Conservation (phyloP, 53 echinoderm and acorn worm species). For the Holothuria scabra region DNA sequence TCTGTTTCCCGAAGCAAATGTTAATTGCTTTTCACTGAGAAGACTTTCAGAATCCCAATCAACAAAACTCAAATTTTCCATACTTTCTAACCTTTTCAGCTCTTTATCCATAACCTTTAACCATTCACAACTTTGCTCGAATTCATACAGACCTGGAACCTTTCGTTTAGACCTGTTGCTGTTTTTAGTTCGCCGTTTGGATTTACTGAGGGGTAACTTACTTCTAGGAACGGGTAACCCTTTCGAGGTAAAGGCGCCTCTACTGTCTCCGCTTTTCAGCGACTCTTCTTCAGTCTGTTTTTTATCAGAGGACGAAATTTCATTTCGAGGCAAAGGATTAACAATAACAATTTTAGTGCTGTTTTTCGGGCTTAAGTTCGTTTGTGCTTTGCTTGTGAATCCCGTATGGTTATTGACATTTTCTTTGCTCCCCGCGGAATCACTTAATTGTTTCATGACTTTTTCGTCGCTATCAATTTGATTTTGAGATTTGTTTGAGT, state of each 20-base stretch:
- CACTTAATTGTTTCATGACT: no score
- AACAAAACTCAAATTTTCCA: constrained; percentile 47
- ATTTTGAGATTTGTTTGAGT: neutral
- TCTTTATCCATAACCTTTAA: constrained; percentile 43
- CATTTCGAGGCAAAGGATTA: constrained; percentile 37
- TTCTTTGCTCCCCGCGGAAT: no score
- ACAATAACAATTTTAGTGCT: constrained; percentile 23
- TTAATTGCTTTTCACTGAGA: constrained; percentile 36
- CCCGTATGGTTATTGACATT: neutral
- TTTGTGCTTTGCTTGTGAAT: neutral
- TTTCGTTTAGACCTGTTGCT: constrained; percentile 5
- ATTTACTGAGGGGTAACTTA: neutral
- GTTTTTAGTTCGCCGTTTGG: neutral
- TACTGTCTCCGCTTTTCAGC: neutral
- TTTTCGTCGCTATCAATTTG: neutral
- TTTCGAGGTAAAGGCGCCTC: neutral
- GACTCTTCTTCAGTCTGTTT: neutral
- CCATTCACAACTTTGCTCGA: constrained; percentile 43
- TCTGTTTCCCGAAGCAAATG: neutral
- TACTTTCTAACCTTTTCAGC: constrained; percentile 20
- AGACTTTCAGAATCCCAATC: constrained; percentile 43
- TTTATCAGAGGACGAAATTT: neutral
- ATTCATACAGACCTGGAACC: constrained; percentile 38
- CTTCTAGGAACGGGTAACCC: neutral
- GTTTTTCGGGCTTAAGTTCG: neutral